Percentiles rank a stretch among this genome's conserved stretches.
These are phyloP conservation scores for Philaethria dido DNA, from an alignment of 2,888 invertebrate species.

Conservation along the genomic window DNA sequence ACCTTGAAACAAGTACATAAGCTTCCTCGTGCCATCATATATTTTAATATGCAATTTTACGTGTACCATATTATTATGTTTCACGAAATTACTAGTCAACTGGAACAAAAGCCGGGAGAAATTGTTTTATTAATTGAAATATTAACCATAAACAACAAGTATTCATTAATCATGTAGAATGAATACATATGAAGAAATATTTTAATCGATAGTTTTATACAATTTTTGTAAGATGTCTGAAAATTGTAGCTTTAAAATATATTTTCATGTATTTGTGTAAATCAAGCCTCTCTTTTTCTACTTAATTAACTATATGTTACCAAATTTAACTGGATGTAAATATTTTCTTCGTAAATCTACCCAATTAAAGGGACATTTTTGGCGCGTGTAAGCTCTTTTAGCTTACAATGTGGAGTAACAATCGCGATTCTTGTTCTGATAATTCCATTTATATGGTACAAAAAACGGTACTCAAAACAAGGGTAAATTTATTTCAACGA, in stretches of 20 bases:
- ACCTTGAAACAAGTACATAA: slow-evolving; percentile 57
- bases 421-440: slow-evolving; percentile 45
- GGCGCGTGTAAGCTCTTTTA: slow-evolving; percentile 30
- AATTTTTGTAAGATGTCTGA: neutral
- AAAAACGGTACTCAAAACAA: slow-evolving; percentile 47
- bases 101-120: slow-evolving; percentile 30
- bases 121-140: slow-evolving; percentile 26
- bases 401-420: slow-evolving; percentile 37
- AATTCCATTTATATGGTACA: slow-evolving; percentile 41
- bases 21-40: slow-evolving; percentile 50
- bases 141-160: neutral
- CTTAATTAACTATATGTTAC: slow-evolving; percentile 32
- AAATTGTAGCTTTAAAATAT: neutral
- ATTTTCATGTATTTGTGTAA: neutral
- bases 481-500: slow-evolving; percentile 45
- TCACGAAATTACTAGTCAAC: slow-evolving; percentile 32
- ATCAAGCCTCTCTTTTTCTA: slow-evolving; percentile 9
- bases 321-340: slow-evolving; percentile 21
- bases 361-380: slow-evolving; percentile 40
- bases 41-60: slow-evolving; percentile 44
- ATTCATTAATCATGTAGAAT: neutral
- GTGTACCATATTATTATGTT: slow-evolving; percentile 36
- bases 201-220: neutral
- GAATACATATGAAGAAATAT: neutral
- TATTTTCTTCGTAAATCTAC: slow-evolving; percentile 32